Conservation (phyloP, 2,113 vertebrate genomes). For the Polypterus senegalus region DNA sequence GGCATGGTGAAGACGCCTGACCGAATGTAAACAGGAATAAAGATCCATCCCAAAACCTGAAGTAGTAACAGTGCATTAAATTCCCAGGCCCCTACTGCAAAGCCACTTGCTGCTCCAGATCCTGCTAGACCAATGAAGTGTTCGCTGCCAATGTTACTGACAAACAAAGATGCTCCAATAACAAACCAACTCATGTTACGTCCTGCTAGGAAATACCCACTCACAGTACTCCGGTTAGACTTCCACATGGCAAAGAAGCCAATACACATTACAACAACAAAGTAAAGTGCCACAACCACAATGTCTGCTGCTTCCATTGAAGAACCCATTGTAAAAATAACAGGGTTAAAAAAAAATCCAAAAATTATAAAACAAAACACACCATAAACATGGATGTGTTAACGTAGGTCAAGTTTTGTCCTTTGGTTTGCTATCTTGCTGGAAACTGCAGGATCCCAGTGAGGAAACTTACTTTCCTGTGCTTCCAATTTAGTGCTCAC, state of each 20-base stretch:
- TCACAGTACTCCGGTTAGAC: slow-evolving; percentile 86
- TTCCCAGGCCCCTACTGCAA: slow-evolving; percentile 95
- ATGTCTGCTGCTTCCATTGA: slow-evolving; percentile 85
- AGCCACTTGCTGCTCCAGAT: slow-evolving; percentile 92
- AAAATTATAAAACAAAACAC: slow-evolving; percentile 5
- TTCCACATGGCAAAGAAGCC: slow-evolving; percentile 96
- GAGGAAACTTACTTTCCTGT: slow-evolving; percentile 57
- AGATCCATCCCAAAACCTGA: slow-evolving; percentile 95
- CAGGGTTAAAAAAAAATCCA: slow-evolving; percentile 2
- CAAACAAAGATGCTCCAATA: slow-evolving; percentile 90
- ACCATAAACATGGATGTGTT: slow-evolving; percentile 8
- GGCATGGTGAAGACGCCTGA: slow-evolving; percentile 96
- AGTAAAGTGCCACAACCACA: slow-evolving; percentile 87
- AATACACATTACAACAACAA: slow-evolving; percentile 82
- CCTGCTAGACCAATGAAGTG: slow-evolving; percentile 98
- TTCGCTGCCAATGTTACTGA: slow-evolving; percentile 98
- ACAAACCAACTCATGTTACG: slow-evolving; percentile 92
- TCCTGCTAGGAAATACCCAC: slow-evolving; percentile 94
- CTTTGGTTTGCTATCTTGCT: slow-evolving; percentile 89
- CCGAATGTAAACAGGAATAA: slow-evolving; percentile 92
- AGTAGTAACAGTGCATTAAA: slow-evolving; percentile 94
- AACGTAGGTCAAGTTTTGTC: slow-evolving; percentile 56
- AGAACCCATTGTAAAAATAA: slow-evolving; percentile 58
- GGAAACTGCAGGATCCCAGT: slow-evolving; percentile 68
- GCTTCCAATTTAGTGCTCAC: slow-evolving; percentile 67